Evolutionary conservation across 2,888 invertebrate species (phyloP).

Genomic region (Enchytraeus crypticus): DNA sequence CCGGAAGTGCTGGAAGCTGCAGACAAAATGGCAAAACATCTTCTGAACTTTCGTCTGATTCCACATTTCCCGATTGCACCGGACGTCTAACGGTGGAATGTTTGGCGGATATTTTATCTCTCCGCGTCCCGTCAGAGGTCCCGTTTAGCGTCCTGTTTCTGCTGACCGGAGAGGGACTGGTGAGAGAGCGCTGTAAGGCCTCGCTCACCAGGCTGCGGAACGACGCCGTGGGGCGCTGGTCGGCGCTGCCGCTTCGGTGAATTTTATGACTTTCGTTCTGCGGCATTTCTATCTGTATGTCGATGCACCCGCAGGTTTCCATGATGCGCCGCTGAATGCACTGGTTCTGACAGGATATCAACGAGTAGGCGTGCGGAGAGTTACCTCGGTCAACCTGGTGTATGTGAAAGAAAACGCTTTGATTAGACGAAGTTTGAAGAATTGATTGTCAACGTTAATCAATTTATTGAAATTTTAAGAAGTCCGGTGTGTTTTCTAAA

Average conservation of each 20-base stretch:
- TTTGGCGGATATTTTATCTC: too few species aligned
- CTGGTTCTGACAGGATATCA: slow-evolving; percentile 28
- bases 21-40: slow-evolving; percentile 26
- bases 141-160: background rate
- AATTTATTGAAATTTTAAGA: too few species aligned
- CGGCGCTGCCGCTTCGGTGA: background rate
- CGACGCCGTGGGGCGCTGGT: background rate
- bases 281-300: slow-evolving; percentile 16
- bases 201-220: background rate
- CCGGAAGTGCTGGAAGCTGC: slow-evolving; percentile 14
- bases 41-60: too few species aligned
- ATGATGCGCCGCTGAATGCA: slow-evolving; percentile 29
- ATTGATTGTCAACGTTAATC: background rate
- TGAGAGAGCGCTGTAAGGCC: background rate
- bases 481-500: background rate
- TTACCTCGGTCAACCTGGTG: background rate
- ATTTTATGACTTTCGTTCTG: background rate
- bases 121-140: too few species aligned
- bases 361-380: slow-evolving; percentile 20
- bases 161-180: too few species aligned
- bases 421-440: background rate
- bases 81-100: too few species aligned
- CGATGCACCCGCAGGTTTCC: slow-evolving; percentile 24
- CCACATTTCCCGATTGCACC: background rate
- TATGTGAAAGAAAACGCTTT: background rate